Evolutionary conservation across 2,797 vertebrate genomes (phyloP), one percentile per base, ranked within the genome.

Genomic region (Ataeniobius toweri): DNA sequence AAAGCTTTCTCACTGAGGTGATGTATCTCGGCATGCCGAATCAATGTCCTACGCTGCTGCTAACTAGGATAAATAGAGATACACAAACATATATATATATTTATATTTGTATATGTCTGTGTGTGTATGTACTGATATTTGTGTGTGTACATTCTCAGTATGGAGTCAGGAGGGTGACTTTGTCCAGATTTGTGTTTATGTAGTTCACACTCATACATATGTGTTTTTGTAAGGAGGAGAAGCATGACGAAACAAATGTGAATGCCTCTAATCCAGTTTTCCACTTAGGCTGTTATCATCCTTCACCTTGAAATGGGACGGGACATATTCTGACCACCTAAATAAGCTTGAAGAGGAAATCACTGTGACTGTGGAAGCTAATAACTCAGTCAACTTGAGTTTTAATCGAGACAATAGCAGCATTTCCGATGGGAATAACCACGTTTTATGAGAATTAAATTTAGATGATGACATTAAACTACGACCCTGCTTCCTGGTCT

Each of bases 251-350:
- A 82, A 70, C 68, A 73, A 80, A 89, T 74, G 72, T 67, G 63
- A 84, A 84, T 2, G 75, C 75, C 80, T 73, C 69, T 88, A 83
- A 88, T 86, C 80, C 83, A 79, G 83, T 90, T 86, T 84, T 87
- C 80, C 78, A 84, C 80, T 86, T 58, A 79, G n/a, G 70, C 28
- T 75, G 61, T 85, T 85, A 83, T 85, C 82, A 84, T 89, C 79
- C 74, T 79, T 84, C 86, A 88, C 83, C 88, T 88, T 90, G 87
- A 78, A 80, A 70, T 0, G 2, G 69, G 48, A 71, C 61, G 3
- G 56, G 53, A 80, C 65, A 71, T 1, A 16, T 78, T 77, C 48
- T 71, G 24, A 73, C 28, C 4, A 31, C 48, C 56, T 77, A 46
- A 83, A 81, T 71, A 28, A 3, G 44, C 56, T 41, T 70, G 50